These are phyloP conservation scores for Channallabes apus DNA, from an alignment of 2,797 vertebrate genomes.

Conservation along the genomic window DNA sequence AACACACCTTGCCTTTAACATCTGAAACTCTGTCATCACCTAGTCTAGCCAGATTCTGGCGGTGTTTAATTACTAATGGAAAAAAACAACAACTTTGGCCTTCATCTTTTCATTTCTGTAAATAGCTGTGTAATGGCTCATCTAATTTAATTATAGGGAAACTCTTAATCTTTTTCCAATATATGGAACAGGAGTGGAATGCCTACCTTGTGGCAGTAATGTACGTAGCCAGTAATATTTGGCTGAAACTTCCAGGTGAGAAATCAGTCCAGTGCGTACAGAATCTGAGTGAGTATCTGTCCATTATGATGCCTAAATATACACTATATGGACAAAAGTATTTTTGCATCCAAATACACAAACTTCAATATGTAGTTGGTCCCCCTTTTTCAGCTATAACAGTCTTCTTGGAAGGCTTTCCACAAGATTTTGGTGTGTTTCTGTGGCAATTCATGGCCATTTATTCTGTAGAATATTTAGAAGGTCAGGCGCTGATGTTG, in stretches of 20 bases:
- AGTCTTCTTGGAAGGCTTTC: no score
- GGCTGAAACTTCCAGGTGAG: background rate
- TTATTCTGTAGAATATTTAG: no score
- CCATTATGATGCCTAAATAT: background rate
- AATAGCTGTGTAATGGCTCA: background rate
- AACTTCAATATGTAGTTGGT: no score
- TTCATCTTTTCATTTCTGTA: background rate
- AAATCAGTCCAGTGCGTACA: background rate
- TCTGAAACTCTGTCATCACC: background rate
- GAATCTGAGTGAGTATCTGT: background rate
- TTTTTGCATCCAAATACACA: background rate
- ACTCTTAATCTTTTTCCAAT: background rate
- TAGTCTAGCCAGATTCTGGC: background rate
- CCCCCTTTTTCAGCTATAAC: no score
- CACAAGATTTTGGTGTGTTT: no score
- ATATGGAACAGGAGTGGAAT: background rate
- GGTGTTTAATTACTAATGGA: background rate
- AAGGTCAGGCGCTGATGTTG: no score
- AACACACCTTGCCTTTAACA: background rate
- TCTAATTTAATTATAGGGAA: background rate
- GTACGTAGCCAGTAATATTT: background rate
- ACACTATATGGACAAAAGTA: background rate
- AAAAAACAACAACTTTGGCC: background rate
- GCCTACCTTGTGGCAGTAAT: background rate
- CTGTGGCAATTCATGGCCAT: no score